Percentiles rank a stretch among this genome's conserved stretches.
Conservation (phyloP, 2,113 vertebrate genomes). For the Riparia riparia region DNA sequence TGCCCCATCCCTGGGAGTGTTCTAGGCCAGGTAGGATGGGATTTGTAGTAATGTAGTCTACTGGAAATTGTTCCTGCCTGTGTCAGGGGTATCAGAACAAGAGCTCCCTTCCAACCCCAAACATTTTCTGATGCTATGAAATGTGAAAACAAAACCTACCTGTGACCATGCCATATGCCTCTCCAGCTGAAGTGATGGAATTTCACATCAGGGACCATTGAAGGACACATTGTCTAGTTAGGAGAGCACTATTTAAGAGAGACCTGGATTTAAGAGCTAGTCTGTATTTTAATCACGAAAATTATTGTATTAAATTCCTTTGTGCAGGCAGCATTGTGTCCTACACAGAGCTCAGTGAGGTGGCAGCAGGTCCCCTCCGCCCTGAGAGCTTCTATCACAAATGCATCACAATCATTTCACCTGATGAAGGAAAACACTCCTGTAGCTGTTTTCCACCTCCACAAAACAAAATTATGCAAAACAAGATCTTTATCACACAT, state of each 20-base stretch:
- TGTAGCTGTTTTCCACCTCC: rapidly evolving
- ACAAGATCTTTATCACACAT: background rate
- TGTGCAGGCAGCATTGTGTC: background rate
- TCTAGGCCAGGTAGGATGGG: background rate
- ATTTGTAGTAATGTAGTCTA: background rate
- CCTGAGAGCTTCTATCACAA: background rate
- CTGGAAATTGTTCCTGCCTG: background rate
- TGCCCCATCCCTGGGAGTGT: background rate
- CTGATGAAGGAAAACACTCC: background rate
- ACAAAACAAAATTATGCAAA: background rate
- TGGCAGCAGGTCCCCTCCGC: background rate
- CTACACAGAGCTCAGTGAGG: background rate
- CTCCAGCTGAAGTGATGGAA: background rate
- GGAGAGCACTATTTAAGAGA: background rate
- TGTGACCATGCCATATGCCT: rapidly evolving
- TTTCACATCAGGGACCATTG: background rate
- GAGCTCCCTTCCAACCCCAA: background rate
- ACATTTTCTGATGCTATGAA: background rate
- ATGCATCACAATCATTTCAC: background rate
- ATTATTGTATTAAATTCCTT: background rate
- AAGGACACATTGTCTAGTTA: no score
- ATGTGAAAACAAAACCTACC: background rate
- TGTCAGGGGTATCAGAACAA: rapidly evolving
- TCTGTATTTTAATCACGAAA: background rate
- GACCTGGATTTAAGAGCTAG: background rate